Base-by-base conservation (phyloP, 2,888 invertebrate species). In the Pyrrhia umbra region DNA sequence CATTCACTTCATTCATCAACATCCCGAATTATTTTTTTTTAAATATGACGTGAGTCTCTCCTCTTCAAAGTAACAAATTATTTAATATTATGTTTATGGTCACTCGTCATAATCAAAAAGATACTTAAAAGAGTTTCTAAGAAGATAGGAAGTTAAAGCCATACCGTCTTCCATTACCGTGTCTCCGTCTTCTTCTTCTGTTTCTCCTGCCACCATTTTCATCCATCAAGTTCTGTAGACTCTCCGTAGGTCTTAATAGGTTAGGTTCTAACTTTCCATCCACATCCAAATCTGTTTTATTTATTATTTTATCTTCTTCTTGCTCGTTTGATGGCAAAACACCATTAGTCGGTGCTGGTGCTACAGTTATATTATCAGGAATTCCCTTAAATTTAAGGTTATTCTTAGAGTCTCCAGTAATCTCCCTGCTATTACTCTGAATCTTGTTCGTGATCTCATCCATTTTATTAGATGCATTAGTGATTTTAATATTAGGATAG, bases 371-470 rank as follows among this genome's bases (percentile, higher is more conserved):
- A 66, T 95, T 94, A n/a, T 93, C 94, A 20, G 93, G 92, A 16
- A 92, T 52, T 45, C 90, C 92, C 84, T 95, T 95, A 10, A 90
- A 86, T 80, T 93, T 95, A 0, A 95, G 78, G 73, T 95, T 90
- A 74, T 95, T 93, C 45, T 93, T 95, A 18, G 88, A 88, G 80
- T 95, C 95, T 8, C 95, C 95, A 37, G 93, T 95, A 37, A 95
- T 95, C 84, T 95, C 95, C 69, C 95, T 83, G 68, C 95, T 95
- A 55, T 95, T 95, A 70, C 95, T 95, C 79, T 95, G 95, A 46
- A 95, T 95, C 84, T 95, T 95, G 63, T 95, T 95, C 6, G 93
- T 92, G 1, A 92, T 91, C 79, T 95, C 95, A 68, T 95, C 95
- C 79, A 90, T 90, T 88, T 92, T 94, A 50, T 88, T 91, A 5